Evolutionary conservation across 1,140 invertebrate species (phyloP).

Genomic region (Drosophila asahinai): DNA sequence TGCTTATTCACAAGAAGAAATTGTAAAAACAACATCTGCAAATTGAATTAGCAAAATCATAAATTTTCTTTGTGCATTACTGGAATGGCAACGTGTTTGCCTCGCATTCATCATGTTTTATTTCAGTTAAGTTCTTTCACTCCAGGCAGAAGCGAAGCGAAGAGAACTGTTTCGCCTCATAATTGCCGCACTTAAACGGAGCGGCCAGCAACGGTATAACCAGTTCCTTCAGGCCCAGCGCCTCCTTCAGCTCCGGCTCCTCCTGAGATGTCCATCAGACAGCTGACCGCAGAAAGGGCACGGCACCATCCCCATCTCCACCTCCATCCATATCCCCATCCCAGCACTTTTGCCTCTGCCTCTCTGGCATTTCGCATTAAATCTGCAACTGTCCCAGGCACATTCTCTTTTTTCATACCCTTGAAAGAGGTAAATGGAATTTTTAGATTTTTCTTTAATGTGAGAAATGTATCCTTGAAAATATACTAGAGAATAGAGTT

Average conservation of each 20-base stretch:
- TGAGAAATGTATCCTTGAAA: constrained; percentile 2
- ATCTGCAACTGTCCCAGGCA: constrained; percentile 50
- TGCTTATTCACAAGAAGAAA: neutral
- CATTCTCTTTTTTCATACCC: constrained; percentile 61
- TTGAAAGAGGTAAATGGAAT: constrained; percentile 21
- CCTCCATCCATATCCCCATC: constrained; percentile 7
- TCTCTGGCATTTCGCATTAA: constrained; percentile 58
- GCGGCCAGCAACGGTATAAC: constrained; percentile 72
- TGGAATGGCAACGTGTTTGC: constrained; percentile 59
- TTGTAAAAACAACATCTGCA: neutral
- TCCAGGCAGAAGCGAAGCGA: constrained; percentile 9
- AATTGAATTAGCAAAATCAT: constrained; percentile 3
- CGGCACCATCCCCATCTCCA: constrained; percentile 28
- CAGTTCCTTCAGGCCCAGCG: constrained; percentile 54
- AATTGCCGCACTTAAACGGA: constrained; percentile 64
- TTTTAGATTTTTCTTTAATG: constrained; percentile 1
- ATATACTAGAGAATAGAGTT: too few relatives aligned
- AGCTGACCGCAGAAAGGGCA: constrained; percentile 80
- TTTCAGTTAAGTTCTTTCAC: constrained; percentile 57
- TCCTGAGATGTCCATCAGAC: constrained; percentile 71
- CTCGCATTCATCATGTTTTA: constrained; percentile 67
- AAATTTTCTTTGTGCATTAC: constrained; percentile 13
- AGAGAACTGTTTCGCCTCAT: constrained; percentile 33
- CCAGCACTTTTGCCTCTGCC: constrained; percentile 19
- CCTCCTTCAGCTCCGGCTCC: constrained; percentile 12